Conservation (phyloP, 2,113 vertebrate species). For the Pavo muticus region DNA sequence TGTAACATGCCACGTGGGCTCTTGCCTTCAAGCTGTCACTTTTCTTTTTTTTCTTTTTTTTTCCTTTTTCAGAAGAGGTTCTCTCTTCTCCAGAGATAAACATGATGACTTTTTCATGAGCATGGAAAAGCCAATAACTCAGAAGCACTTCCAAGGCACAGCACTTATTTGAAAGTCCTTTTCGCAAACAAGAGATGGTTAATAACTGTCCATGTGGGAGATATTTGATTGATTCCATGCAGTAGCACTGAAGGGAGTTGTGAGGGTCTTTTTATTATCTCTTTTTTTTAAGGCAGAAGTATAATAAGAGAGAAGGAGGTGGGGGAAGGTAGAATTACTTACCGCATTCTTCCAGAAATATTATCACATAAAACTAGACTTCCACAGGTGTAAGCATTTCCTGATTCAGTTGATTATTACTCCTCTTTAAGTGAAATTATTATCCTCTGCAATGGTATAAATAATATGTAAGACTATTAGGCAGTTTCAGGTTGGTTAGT, state of each 20-base stretch:
- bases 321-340: slow-evolving; percentile 15
- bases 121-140: neutral
- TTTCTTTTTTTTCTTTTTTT: neutral
- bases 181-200: slow-evolving; percentile 45
- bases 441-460: slow-evolving; percentile 25
- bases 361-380: slow-evolving; percentile 34
- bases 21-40: neutral
- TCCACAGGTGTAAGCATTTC: slow-evolving; percentile 34
- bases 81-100: neutral
- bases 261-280: neutral
- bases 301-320: neutral
- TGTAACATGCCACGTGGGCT: neutral
- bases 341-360: neutral
- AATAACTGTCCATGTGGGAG: slow-evolving; percentile 44
- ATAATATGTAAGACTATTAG: slow-evolving; percentile 67
- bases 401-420: slow-evolving; percentile 29
- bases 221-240: slow-evolving; percentile 45
- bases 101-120: slow-evolving; percentile 54
- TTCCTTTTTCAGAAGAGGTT: neutral
- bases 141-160: neutral
- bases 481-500: slow-evolving; percentile 64
- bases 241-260: neutral
- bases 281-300: neutral
- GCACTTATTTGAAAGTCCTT: slow-evolving; percentile 5
- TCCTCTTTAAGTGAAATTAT: slow-evolving; percentile 67